These are phyloP conservation scores for Sigmodon hispidus DNA, from an alignment of 2,113 vertebrate species.

Conservation along the genomic window DNA sequence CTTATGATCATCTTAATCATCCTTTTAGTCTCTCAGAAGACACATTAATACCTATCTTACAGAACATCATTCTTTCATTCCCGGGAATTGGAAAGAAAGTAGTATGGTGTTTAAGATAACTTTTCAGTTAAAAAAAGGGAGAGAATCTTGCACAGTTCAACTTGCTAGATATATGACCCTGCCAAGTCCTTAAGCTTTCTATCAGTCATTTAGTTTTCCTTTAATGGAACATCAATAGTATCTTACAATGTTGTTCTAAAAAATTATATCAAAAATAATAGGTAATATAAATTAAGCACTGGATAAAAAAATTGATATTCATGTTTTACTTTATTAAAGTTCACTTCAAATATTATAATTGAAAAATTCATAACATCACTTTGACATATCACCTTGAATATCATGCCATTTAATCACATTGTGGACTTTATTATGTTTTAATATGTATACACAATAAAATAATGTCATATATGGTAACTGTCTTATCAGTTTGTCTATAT, in stretches of 20 bases:
- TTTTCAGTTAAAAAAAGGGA: background rate
- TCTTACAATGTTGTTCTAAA: background rate
- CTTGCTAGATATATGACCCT: background rate
- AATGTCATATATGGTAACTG: background rate
- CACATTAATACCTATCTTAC: background rate
- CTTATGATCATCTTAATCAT: conserved; percentile 5
- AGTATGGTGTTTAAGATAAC: background rate
- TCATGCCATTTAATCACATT: background rate
- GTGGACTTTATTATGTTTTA: background rate
- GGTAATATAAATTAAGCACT: background rate
- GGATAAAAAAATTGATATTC: background rate
- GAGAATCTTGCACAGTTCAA: background rate
- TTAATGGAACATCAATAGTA: background rate
- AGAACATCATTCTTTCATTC: background rate
- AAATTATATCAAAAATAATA: background rate
- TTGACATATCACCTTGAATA: background rate
- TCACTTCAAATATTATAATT: background rate
- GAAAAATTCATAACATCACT: background rate
- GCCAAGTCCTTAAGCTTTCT: background rate
- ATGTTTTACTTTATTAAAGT: background rate
- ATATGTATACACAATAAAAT: background rate
- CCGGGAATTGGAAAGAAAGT: background rate
- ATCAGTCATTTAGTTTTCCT: background rate
- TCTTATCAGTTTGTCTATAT: background rate
- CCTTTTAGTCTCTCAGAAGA: background rate